Percentiles rank a stretch among this genome's conserved stretches.
Evolutionary conservation across 2,888 invertebrate species (phyloP).

Genomic region (Theretra japonica): DNA sequence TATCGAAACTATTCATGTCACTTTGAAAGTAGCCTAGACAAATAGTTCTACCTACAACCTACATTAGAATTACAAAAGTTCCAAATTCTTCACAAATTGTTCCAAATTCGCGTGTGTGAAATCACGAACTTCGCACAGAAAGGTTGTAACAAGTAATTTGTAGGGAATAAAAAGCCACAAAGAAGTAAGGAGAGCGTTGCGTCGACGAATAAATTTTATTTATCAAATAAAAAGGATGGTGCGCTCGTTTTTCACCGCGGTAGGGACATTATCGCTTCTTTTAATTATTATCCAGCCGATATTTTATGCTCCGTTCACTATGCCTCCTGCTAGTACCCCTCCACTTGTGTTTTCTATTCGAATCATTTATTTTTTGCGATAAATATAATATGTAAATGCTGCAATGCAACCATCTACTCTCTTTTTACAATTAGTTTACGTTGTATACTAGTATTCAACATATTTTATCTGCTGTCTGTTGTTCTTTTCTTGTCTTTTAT

Average conservation of each 20-base stretch:
- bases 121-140: slow-evolving; percentile 40
- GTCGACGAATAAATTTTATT: slow-evolving; percentile 82
- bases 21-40: background rate
- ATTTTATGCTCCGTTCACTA: slow-evolving; percentile 71
- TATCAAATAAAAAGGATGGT: slow-evolving; percentile 85
- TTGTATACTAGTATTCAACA: no score
- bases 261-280: slow-evolving; percentile 83
- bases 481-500: no score
- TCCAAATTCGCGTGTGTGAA: background rate
- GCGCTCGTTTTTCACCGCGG: slow-evolving; percentile 81
- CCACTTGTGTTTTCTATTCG: slow-evolving; percentile 24
- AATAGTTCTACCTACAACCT: background rate
- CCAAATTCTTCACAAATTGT: background rate
- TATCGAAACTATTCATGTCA: background rate
- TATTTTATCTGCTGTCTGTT: no score
- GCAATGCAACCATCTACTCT: no score
- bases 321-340: slow-evolving; percentile 43
- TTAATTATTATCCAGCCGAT: slow-evolving; percentile 84
- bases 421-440: no score
- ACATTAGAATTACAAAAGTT: background rate
- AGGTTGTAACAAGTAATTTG: slow-evolving; percentile 59
- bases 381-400: no score
- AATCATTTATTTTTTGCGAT: background rate
- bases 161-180: slow-evolving; percentile 68
- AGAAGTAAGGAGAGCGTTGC: slow-evolving; percentile 66